Evolutionary conservation across 2,113 vertebrate species (phyloP).

Genomic region (Nothobranchius furzeri): DNA sequence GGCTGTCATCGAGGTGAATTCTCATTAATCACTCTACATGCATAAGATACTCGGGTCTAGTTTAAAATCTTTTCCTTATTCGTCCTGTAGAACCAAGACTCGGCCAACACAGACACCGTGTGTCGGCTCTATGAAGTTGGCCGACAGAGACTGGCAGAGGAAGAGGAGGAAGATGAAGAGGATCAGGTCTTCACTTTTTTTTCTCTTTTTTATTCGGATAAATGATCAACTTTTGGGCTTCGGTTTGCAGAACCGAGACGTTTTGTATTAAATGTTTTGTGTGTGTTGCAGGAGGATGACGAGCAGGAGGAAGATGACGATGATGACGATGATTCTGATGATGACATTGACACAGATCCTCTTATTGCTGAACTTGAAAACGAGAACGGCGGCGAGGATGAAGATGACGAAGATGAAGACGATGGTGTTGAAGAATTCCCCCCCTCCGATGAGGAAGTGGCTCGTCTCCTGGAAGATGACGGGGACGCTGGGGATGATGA

Average conservation of each 20-base stretch:
- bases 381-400: slow-evolving; percentile 84
- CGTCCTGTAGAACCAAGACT: slow-evolving; percentile 91
- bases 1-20: slow-evolving; percentile 94
- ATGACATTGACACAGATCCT: slow-evolving; percentile 94
- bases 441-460: slow-evolving; percentile 92
- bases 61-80: slow-evolving; percentile 3
- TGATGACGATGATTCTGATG: slow-evolving; percentile 91
- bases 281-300: slow-evolving; percentile 71
- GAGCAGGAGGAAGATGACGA: slow-evolving; percentile 94
- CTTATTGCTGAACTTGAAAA: slow-evolving; percentile 91
- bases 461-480: slow-evolving; percentile 89
- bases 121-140: slow-evolving; percentile 97
- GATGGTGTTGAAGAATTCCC: slow-evolving; percentile 90
- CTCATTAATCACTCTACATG: not conserved
- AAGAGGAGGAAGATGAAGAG: slow-evolving; percentile 97
- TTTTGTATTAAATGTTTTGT: not conserved
- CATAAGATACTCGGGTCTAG: not conserved
- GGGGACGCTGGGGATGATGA: slow-evolving; percentile 90
- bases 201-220: not conserved
- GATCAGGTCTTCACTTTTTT: slow-evolving; percentile 84
- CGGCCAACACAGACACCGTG: slow-evolving; percentile 97
- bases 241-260: not conserved
- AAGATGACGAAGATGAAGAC: slow-evolving; percentile 87
- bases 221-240: not conserved
- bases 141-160: slow-evolving; percentile 94